Base-by-base conservation (phyloP, 2,113 vertebrate genomes). In the Nycticryphes semicollaris region DNA sequence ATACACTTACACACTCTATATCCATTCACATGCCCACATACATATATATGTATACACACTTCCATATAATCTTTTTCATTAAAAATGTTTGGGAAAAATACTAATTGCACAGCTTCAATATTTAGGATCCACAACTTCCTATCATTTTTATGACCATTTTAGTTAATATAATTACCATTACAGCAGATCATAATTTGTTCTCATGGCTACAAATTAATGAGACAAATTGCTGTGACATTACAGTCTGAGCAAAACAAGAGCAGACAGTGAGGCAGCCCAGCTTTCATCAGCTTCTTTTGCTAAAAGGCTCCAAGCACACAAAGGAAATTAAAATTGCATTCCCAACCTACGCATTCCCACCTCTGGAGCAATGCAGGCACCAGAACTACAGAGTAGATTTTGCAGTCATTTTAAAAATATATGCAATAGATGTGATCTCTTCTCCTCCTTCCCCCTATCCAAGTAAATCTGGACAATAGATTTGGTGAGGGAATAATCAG, bases 151-250 rank as follows among this genome's bases (percentile, higher is more conserved):
- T 72, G 48, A 89, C 69, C 69, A 79, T 87, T 84, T 66, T 7
- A 45, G 45, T 69, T 82, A 66, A 78, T 28, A 18, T 35, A 78
- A 88, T 95, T 75, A 74, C 66, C 5, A 0, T 41, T 89, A 64
- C 69, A 93, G 69, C 51, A 76, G 86, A 91, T 53, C 24, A 21
- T 92, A 53, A 89, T 91, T 81, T 84, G 84, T 91, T 96, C 90
- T 96, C 92, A 59, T 89, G 74, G 84, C n/a, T 78, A 91, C 77
- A 82, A 72, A 95, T 76, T 87, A 66, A 81, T 2, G 31, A 94
- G 86, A 90, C 66, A 76, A 96, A 93, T 80, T 59, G 67, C 89
- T 73, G 69, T 69, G 89, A 84, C 30, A 5, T 59, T n/a, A 25
- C 45, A 64, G 66, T 5, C 81, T 69, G 74, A 89, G 78, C 39